Evolutionary conservation across 2,113 vertebrate species (phyloP), one percentile per base, ranked within the genome.

Genomic region (Platichthys stellatus): DNA sequence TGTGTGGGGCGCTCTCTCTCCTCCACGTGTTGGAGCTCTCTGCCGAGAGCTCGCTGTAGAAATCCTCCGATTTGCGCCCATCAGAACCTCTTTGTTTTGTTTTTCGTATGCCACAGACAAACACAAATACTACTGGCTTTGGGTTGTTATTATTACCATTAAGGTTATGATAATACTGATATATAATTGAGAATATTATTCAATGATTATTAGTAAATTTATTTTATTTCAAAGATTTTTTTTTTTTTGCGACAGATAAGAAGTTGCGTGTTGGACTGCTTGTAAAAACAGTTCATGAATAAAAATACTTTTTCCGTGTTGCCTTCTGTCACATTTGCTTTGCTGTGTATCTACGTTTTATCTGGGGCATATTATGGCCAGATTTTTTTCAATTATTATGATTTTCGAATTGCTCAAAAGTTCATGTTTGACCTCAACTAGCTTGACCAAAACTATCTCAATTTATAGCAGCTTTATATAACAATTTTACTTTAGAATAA

Each of bases 201-300:
- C 88, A 86, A 86, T 92, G 92, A 92, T 93, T 88, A 92, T 90
- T 83, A 90, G 57, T 90, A 88, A 86, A 88, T 88, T 88, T 84
- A 80, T 90, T 93, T 92, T 91, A 81, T 92, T 92, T 89, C 68
- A 56, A 90, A 83, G 76, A 88, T 54, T 38, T 40, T 12, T 51
- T 69, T 76, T 84, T 87, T 80, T 75, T 85, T 74, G 76, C 92
- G 93, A 93, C 94, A 92, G 93, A 89, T 87, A 88, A 90, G 86
- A 94, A 88, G 90, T 90, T 94, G 92, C 92, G 90, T 95, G 94
- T 95, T 93, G 93, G 92, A 93, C 92, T 95, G 95, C 94, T 94
- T 90, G 83, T 95, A 90, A 88, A 31, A 95, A 90, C 93, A 92
- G 92, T 94, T 94, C 94, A 93, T 86, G 87, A 96, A 96, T 96